Evolutionary conservation across 2,888 invertebrate species (phyloP), one percentile per base, ranked within the genome.

Genomic region (Acrobasis suavella): DNA sequence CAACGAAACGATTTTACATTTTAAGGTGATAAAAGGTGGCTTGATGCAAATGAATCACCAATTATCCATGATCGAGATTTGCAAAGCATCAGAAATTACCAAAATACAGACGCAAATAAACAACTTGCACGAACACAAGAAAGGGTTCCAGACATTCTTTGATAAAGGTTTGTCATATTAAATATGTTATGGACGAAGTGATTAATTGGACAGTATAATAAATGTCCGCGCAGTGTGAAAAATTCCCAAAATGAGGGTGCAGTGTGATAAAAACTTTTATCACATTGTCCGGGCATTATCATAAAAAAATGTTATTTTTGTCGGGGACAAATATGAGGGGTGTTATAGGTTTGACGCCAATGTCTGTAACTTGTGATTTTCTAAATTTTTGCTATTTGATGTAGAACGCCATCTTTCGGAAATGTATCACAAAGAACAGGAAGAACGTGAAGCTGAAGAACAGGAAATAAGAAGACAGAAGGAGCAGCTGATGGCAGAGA

Each of bases 21-120:
- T 64, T 60, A 58, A 91, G 91, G 79, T 74, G 15, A 50, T 85
- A 12, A 82, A 81, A 69, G 75, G 73, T 50, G 72, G 82, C 73
- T 76, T 87, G 9, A 76, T 78, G 3, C 77, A 83, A 63, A 69
- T 71, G 49, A 76, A 70, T 17, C 74, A 81, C 51, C 86, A 89
- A 65, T 78, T 83, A 58, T 78, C 83, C 22, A 78, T 84, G 74
- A 82, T 85, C 14, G 77, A 83, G 62, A 83, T 89, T 64, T 88
- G 85, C 64, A 78, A 75, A 50, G 73, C 69, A 16, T 85, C 89
- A 5, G 90, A 88, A 67, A 81, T 78, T 63, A 71, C 71, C 54
- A 89, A 87, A 76, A 77, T 82, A 42, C 72, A 77, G 60, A 70
- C 72, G 15, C 81, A 84, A 59, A 66, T 80, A 7, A 62, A 64